Conservation (phyloP, 2,113 vertebrate genomes). For the Myotis lucifugus region DNA sequence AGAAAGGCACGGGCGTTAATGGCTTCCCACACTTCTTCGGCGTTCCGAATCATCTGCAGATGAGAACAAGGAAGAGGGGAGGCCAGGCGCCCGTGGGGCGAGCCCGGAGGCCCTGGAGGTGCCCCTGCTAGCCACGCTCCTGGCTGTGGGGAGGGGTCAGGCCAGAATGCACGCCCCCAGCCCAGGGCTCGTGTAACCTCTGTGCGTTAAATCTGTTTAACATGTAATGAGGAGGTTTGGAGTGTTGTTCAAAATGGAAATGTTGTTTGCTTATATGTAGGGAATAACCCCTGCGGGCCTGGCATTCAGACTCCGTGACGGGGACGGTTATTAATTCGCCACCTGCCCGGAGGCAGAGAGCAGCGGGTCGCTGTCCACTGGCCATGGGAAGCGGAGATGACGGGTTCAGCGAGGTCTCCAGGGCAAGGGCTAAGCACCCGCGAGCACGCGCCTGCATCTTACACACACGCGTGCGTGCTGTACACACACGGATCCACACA, state of each 20-base stretch:
- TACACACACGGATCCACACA: neutral
- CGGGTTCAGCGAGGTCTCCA: slow-evolving; percentile 48
- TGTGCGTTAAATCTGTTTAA: slow-evolving; percentile 63
- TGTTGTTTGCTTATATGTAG: slow-evolving; percentile 78
- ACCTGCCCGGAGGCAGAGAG: slow-evolving; percentile 64
- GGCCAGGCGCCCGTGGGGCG: neutral
- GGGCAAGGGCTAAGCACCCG: neutral
- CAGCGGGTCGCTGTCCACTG: slow-evolving; percentile 5
- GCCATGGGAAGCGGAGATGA: slow-evolving; percentile 52
- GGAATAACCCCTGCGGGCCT: slow-evolving; percentile 78
- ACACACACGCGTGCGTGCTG: neutral
- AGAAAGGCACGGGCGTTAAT: neutral
- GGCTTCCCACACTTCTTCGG: slow-evolving; percentile 1
- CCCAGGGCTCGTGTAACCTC: neutral
- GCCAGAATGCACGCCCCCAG: neutral
- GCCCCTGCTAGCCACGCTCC: neutral
- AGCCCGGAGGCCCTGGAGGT: neutral
- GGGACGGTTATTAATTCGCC: slow-evolving; percentile 83
- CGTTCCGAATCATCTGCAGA: neutral
- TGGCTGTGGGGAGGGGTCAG: neutral
- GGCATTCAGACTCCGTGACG: slow-evolving; percentile 81
- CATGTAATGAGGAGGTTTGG: slow-evolving; percentile 57
- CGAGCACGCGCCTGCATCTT: neutral
- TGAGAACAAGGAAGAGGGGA: neutral
- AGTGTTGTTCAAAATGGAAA: slow-evolving; percentile 76